Evolutionary conservation across 2,888 invertebrate species (phyloP), one percentile per base, ranked within the genome.

Genomic region (Eurytoma californica): DNA sequence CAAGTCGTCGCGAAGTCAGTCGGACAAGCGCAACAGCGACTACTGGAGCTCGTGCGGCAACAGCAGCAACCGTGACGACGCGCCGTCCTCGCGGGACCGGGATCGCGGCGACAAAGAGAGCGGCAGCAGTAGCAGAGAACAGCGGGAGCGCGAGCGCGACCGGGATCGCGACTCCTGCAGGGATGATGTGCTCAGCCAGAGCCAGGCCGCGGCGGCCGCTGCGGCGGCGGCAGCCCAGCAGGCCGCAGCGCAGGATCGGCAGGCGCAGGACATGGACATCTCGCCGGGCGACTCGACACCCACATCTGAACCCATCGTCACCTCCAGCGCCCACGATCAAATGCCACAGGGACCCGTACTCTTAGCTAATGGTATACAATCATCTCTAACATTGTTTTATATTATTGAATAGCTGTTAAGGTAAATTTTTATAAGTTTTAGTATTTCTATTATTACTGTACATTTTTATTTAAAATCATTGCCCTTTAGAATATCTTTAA

Each of bases 261-360:
- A 92, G 86, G 91, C 93, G 83, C 95, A 97, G 91, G 97, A 97
- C 88, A 97, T 97, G 97, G 97, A 98, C 88, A 97, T 97, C 87
- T 97, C 97, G 80, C 97, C 97, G 18, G 96, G 96, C 84, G 94
- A 96, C 88, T 97, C 96, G 88, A 97, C 96, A 82, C 96, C 96
- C 57, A 94, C 96, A 77, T 96, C 96, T 39, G 96, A 96, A 91
- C 94, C 95, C 83, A 94, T 89, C 65, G 86, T 86, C 72, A 86
- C 87, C 72, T 86, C 88, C 78, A 87, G 87, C 82, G 86, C 95
- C 80, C 95, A 95, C 90, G 88, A 89, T 86, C 89, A 53, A 14
- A 53, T 89, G 87, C 91, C 86, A 84, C 90, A 92, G 90, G 93
- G 92, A 83, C 94, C 93, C 28, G 94, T 94, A 61, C 90, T 94